Evolutionary conservation across 2,888 invertebrate species (phyloP), one percentile per base, ranked within the genome.

Genomic region (Ophion ventricosus): DNA sequence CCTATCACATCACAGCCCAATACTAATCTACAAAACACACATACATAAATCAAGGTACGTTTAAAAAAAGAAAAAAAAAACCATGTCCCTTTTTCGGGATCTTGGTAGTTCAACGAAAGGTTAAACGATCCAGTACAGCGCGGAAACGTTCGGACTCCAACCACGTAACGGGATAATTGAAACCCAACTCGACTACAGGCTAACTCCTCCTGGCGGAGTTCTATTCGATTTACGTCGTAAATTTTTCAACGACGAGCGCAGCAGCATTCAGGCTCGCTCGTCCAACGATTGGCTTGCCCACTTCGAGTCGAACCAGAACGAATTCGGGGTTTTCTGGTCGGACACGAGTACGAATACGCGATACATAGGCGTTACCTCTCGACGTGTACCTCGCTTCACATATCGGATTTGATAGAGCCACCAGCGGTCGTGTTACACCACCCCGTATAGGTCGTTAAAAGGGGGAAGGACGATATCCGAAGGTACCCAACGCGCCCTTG

Each of bases 391-490:
- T 82, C 84, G 49, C 69, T 72, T 17, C 29, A 29, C 29, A 87
- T 89, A 91, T 90, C 89, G 88, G 90, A 90, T 91, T 91, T 90
- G 90, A 91, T 90, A 90, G 90, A 88, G 89, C 89, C 87, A 49
- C 49, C 86, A 88, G 91, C 88, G 90, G 89, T 89, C 88, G 87
- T 89, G 89, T 91, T 49, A 49, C 49, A 49, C 90, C 91, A 90
- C 85, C 86, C 66, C 86, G 87, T 88, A 87, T 89, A 89, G 87
- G 88, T 91, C 91, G 89, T 91, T 91, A 91, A 88, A 49, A 87
- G 88, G 88, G 89, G 89, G 88, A 87, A 88, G 88, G 88, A 87
- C 88, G 88, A 90, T 88, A 87, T 49, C 49, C 84, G 76, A 86
- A 64, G 69, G 87, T 83, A 75, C 87, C 88, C 57, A 11, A 57